A percentile compares a stretch with the other conserved stretches of the same genome.
These are phyloP conservation scores for Lasioglossum pauxillum DNA, from an alignment of 2,888 invertebrate species.

Conservation along the genomic window DNA sequence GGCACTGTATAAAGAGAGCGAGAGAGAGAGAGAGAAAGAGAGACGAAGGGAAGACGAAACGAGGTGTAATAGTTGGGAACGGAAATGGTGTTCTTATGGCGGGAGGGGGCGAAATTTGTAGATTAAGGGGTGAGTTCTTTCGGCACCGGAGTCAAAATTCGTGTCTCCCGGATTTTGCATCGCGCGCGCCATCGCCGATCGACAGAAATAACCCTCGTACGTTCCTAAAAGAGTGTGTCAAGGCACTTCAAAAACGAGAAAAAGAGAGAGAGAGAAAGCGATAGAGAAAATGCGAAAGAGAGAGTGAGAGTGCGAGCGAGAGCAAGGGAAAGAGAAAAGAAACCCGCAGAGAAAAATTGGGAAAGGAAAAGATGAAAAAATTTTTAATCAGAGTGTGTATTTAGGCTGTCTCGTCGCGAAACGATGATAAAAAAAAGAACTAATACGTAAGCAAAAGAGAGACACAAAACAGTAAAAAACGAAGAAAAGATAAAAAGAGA, in stretches of 20 bases:
- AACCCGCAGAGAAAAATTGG: neutral
- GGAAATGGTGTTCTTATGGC: neutral
- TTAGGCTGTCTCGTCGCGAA: slow-evolving; percentile 68
- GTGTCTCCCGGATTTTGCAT: slow-evolving; percentile 45
- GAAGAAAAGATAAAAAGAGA: neutral
- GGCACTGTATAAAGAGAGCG: slow-evolving; percentile 62
- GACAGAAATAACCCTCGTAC: slow-evolving; percentile 50
- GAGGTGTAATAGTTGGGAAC: slow-evolving; percentile 4
- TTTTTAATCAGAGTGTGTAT: slow-evolving; percentile 12
- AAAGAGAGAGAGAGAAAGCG: neutral
- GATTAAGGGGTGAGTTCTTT: slow-evolving; percentile 52
- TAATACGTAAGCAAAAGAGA: slow-evolving; percentile 12
- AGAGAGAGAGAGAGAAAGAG: slow-evolving; percentile 16
- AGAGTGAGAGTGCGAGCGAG: neutral
- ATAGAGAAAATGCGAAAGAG: slow-evolving; percentile 4
- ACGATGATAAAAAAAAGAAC: slow-evolving; percentile 29
- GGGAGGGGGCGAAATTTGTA: slow-evolving; percentile 7
- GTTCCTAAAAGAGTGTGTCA: slow-evolving; percentile 70
- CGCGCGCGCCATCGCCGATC: slow-evolving; percentile 59
- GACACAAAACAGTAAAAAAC: slow-evolving; percentile 18
- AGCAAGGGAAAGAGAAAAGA: slow-evolving; percentile 7
- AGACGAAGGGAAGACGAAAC: slow-evolving; percentile 2
- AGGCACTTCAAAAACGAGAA: slow-evolving; percentile 51
- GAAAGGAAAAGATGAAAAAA: slow-evolving; percentile 7
- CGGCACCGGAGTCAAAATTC: slow-evolving; percentile 70